A percentile compares a stretch with the other conserved stretches of the same genome.
Evolutionary conservation across 1,140 invertebrate species (phyloP).

Genomic region (Drosophila kurseongensis): DNA sequence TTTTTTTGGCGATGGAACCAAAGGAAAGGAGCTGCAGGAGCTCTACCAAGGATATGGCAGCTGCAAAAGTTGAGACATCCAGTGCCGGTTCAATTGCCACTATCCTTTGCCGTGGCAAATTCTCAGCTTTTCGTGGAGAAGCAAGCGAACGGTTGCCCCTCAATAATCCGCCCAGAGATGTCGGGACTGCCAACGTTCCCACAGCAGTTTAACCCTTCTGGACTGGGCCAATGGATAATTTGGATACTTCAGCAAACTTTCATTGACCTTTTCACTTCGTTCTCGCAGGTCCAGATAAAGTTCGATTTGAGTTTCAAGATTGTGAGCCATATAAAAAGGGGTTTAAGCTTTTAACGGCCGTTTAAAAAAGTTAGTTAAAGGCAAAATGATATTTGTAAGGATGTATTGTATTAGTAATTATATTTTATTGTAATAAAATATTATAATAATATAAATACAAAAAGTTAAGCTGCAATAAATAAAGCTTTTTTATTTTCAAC

Average conservation of each 20-base stretch:
- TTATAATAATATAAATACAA: no score
- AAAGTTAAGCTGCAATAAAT: no score
- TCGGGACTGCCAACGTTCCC: slow-evolving; percentile 4
- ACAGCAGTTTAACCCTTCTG: slow-evolving; percentile 42
- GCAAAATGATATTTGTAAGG: background rate
- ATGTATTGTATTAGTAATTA: no score
- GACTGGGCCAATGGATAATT: slow-evolving; percentile 36
- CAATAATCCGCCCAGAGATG: slow-evolving; percentile 23
- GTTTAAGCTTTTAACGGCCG: background rate
- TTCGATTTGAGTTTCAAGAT: slow-evolving; percentile 9
- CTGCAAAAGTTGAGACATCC: slow-evolving; percentile 69
- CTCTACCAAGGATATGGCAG: slow-evolving; percentile 12
- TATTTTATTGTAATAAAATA: no score
- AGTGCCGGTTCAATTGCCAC: slow-evolving; percentile 66
- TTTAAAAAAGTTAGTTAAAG: slow-evolving; percentile 1
- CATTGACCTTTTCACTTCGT: slow-evolving; percentile 52
- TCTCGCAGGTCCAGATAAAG: slow-evolving; percentile 29
- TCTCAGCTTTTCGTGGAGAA: slow-evolving; percentile 13
- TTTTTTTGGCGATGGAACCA: background rate
- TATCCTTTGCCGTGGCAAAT: slow-evolving; percentile 60
- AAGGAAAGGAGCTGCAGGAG: slow-evolving; percentile 17
- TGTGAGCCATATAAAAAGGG: slow-evolving; percentile 1
- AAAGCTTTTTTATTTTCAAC: no score
- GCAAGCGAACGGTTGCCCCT: slow-evolving; percentile 10
- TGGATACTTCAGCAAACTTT: slow-evolving; percentile 41